phyloP scores from a whole-genome alignment of 2,113 vertebrate genomes.

The Mola mola region DNA sequence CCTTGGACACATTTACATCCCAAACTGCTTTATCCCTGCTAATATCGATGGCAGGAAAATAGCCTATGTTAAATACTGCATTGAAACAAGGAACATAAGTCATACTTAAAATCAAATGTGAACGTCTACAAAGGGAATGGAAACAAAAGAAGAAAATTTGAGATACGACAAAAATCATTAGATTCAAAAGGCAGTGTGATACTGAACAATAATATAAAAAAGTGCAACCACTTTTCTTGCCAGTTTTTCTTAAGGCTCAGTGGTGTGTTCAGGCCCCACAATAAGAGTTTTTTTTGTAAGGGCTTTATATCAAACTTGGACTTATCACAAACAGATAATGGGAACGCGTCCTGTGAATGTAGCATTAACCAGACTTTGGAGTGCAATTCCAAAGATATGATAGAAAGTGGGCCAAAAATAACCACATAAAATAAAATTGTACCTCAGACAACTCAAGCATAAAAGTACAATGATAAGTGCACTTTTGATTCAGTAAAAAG shows the following conservation, averaged over 20 bases:
- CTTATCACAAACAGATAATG: constrained; percentile 13
- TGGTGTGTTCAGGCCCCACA: background rate
- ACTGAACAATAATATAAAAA: too few relatives aligned
- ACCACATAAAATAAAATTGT: constrained; percentile 11
- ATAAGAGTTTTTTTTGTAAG: constrained; percentile 2
- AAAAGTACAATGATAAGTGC: constrained; percentile 15
- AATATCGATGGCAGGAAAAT: too few relatives aligned
- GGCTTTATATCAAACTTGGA: constrained; percentile 4
- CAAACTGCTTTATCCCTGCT: too few relatives aligned
- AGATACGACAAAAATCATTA: background rate
- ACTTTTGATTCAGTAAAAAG: constrained; percentile 34
- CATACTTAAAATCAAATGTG: too few relatives aligned
- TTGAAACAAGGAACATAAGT: too few relatives aligned
- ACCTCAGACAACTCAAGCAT: background rate
- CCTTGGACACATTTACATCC: too few relatives aligned
- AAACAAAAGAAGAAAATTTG: background rate
- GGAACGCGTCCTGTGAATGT: constrained; percentile 1
- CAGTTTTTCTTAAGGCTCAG: too few relatives aligned
- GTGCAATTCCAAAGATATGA: constrained; percentile 17
- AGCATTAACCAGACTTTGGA: constrained; percentile 10
- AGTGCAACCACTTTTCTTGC: too few relatives aligned
- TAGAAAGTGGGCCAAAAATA: constrained; percentile 8
- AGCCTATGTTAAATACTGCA: too few relatives aligned
- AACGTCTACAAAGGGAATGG: background rate
- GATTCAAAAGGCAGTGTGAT: background rate